Base-by-base conservation (phyloP, 2,113 vertebrate genomes). In the Apistogramma diplotaenia region DNA sequence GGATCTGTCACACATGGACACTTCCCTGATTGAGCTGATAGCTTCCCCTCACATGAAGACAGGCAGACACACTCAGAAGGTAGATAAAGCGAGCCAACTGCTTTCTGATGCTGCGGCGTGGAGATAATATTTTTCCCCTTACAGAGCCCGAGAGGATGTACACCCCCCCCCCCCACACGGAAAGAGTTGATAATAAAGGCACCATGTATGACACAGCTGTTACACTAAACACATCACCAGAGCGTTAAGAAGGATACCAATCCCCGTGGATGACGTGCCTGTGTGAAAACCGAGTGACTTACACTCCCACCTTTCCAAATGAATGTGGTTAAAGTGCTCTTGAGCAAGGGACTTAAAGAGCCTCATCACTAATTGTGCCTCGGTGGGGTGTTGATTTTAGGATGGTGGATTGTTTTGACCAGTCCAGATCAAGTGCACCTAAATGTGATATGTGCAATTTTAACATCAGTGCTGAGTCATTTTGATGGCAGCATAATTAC, bases 401-500 rank as follows among this genome's bases (percentile, higher is more conserved):
- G 43, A 12, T 55, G 74, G 18, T 19, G 8, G 10, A 74, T 84
- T 81, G 65, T 81, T 87, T 70, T 78, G 67, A 75, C 78, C 67
- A 60, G 10, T 33, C 9, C 2, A 18, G 29, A 53, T 73, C n/a
- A 59, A 8, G 40, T 57, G 46, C 61, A 35, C 23, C 57, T 57
- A 53, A 59, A 55, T 55, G 21, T 70, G 65, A 51, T 70, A 29
- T 11, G 3, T 81, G 74, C 59, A 74, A 80, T 87, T 76, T 76
- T 25, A 46, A 58, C 51, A 58, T 79, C 57, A 53, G 10, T 16
- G 62, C 23, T 8, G 56, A 83, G 56, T 60, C 4, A 74, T 83
- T 84, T 74, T 29, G 16, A 77, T 74, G 74, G 67, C 57, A 67
- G 18, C 31, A n/a, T 49, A 73, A 84, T 84, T 81, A 78, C 27